These are phyloP conservation scores for Anhinga anhinga DNA, from an alignment of 2,113 vertebrate species.

Conservation along the genomic window DNA sequence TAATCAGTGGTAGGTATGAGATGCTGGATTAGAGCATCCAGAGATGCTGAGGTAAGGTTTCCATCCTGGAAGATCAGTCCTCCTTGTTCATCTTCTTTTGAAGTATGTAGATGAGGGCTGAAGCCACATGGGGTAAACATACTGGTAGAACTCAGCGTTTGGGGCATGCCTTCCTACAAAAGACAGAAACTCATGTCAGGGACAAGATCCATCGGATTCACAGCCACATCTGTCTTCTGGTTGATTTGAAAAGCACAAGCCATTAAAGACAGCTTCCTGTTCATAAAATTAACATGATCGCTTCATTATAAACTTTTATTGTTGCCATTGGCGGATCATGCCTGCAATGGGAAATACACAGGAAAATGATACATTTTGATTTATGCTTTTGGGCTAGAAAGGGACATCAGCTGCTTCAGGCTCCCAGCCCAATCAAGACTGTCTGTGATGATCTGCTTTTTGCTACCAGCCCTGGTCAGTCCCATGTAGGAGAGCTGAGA, in stretches of 20 bases:
- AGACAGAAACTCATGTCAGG: not conserved
- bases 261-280: not conserved
- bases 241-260: not conserved
- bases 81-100: constrained; percentile 78
- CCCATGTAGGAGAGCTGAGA: not conserved
- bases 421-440: accelerated
- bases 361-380: not conserved
- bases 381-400: not conserved
- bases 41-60: constrained; percentile 87
- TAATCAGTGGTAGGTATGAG: constrained; percentile 90
- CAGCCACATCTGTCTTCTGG: not conserved
- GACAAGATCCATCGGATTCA: not conserved
- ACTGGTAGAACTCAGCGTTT: constrained; percentile 81
- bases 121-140: constrained; percentile 89
- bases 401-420: not conserved
- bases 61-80: constrained; percentile 79
- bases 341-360: not conserved
- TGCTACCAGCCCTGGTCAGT: not conserved
- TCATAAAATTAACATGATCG: not conserved
- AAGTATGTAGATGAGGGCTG: constrained; percentile 81
- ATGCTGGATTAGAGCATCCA: constrained; percentile 90
- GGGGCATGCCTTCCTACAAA: constrained; percentile 86
- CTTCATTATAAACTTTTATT: not conserved
- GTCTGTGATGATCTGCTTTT: not conserved
- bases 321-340: not conserved